Percentiles rank a stretch among this genome's conserved stretches.
Evolutionary conservation across 1,140 invertebrate genomes (phyloP).

Genomic region (Coenobita brevimanus): DNA sequence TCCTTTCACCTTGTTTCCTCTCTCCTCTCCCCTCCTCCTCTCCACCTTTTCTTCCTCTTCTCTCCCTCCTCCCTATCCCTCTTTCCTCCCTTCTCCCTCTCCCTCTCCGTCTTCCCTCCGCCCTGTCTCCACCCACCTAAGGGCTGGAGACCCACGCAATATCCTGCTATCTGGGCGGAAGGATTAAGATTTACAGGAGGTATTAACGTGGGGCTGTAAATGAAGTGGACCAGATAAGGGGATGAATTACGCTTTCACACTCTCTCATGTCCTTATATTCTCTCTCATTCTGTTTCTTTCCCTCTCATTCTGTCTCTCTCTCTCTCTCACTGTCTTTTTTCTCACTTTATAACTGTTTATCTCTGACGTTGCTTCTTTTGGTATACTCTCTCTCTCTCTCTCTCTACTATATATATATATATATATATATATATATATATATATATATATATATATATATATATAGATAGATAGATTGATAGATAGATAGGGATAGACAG

Average conservation of each 20-base stretch:
- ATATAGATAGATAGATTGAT: too few relatives aligned
- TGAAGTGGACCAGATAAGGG: slow-evolving; percentile 16
- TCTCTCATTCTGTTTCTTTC: neutral
- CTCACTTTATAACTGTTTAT: neutral
- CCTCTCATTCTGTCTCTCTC: neutral
- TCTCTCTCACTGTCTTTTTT: neutral
- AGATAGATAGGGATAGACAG: too few relatives aligned
- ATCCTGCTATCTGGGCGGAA: slow-evolving; percentile 33
- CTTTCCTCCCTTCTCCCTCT: neutral
- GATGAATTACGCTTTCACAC: neutral
- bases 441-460: too few relatives aligned
- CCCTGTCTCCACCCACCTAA: neutral
- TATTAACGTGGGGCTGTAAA: slow-evolving; percentile 37
- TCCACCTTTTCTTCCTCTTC: too few relatives aligned
- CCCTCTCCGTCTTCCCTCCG: neutral
- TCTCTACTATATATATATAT: too few relatives aligned
- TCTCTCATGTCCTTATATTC: neutral
- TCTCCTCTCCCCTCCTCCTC: too few relatives aligned
- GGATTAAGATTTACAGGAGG: slow-evolving; percentile 49
- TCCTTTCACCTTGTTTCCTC: too few relatives aligned
- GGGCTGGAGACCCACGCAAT: too few relatives aligned
- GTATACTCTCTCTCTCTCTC: neutral
- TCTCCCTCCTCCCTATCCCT: neutral
- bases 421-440: too few relatives aligned
- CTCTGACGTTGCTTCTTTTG: neutral